Evolutionary conservation across 2,888 invertebrate species (phyloP), one percentile per base, ranked within the genome.

Genomic region (Phortica magna): DNA sequence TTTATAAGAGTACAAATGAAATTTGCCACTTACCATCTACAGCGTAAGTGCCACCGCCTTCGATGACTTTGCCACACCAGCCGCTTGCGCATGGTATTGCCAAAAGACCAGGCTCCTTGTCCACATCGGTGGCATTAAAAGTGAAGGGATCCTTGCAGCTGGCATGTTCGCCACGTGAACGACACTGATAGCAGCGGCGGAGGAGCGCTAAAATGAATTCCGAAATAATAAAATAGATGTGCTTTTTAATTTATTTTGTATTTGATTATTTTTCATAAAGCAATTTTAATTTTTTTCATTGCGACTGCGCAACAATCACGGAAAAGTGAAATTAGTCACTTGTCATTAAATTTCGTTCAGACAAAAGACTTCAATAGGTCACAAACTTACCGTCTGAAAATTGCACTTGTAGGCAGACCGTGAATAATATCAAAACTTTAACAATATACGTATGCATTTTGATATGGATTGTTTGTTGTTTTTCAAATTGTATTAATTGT

Each of bases 61-160:
- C 97, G 55, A 97, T 94, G 73, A 97, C 95, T 93, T 98, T 98
- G 39, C 96, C 96, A 89, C 98, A 98, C 98, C 98, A 98, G 57
- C 97, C 97, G 14, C 85, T 87, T 0, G 96, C 96, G 86, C 98
- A 98, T 0, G 96, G 96, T 12, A 95, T 94, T 0, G 95, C 94
- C 84, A 95, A 93, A 0, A 97, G 94, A 0, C 97, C 97, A 0
- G 93, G 93, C 87, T 95, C 95, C 22, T 93, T 92, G 81, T 95
- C 95, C 5, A 95, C 94, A 83, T 95, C 94, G 0, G 97, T 96
- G 14, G 94, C 94, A 93, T 98, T 98, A 83, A 94, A 95, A 1
- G 93, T 94, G 88, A 97, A 97, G 10, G 96, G 95, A 93, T 98
- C 98, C 85, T 96, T 96, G 91, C 98, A 98, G 81, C 96, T 95